These are phyloP conservation scores for Rhyacophila brunnea DNA, from an alignment of 1,140 invertebrate species.

Conservation along the genomic window DNA sequence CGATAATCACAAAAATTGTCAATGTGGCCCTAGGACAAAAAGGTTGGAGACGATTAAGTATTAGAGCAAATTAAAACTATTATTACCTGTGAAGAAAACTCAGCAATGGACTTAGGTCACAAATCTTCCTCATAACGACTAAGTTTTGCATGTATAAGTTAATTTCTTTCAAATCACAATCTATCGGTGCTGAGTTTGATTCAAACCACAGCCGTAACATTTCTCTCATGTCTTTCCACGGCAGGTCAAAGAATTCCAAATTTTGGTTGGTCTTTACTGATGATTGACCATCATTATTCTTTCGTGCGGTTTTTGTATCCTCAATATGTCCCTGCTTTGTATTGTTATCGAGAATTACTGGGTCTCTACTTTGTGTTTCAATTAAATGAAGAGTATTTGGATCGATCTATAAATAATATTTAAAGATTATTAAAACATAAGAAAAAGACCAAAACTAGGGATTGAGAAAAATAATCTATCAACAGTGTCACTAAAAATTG, in stretches of 20 bases:
- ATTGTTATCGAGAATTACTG: too few relatives aligned
- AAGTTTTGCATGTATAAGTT: constrained; percentile 48
- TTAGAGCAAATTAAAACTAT: constrained; percentile 32
- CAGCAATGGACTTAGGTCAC: constrained; percentile 38
- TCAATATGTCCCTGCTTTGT: constrained; percentile 26
- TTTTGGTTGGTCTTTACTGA: constrained; percentile 16
- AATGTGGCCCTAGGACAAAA: background rate
- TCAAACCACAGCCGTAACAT: constrained; percentile 53
- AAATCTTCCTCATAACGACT: constrained; percentile 46
- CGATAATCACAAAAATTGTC: background rate
- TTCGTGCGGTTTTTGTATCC: background rate
- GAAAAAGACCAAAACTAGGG: too few relatives aligned
- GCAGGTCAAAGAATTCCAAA: constrained; percentile 41
- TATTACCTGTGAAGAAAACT: constrained; percentile 36
- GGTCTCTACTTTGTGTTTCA: too few relatives aligned
- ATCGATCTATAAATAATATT: too few relatives aligned
- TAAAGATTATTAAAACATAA: too few relatives aligned
- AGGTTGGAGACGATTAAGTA: background rate
- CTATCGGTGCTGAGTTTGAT: constrained; percentile 47
- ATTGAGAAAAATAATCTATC: too few relatives aligned
- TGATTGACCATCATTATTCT: background rate
- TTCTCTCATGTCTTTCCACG: constrained; percentile 49
- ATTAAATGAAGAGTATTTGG: too few relatives aligned
- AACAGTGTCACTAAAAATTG: too few relatives aligned
- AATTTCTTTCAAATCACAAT: constrained; percentile 51